Evolutionary conservation across 2,888 invertebrate genomes (phyloP).

Genomic region (Cephus pulcher): DNA sequence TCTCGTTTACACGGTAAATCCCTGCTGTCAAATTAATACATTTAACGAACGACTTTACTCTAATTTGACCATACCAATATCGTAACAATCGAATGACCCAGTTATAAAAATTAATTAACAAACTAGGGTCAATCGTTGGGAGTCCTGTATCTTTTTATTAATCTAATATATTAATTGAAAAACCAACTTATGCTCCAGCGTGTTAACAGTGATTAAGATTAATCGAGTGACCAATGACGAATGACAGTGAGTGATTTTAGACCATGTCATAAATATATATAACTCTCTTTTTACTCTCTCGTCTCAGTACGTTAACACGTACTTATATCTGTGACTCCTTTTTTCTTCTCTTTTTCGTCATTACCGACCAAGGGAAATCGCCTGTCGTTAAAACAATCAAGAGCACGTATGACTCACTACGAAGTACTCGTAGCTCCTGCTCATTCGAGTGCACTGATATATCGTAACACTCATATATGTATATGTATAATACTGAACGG

Average conservation of each 20-base stretch:
- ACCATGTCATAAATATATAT: not conserved
- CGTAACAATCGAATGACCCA: not conserved
- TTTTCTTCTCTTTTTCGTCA: not conserved
- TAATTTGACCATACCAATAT: not conserved
- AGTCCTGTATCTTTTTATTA: not conserved
- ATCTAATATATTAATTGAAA: not conserved
- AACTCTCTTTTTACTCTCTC: not conserved
- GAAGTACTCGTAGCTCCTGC: not conserved
- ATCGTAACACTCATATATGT: no score
- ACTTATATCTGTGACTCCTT: not conserved
- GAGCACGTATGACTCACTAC: not conserved
- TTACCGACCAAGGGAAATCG: not conserved
- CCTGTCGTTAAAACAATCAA: slow-evolving; percentile 3
- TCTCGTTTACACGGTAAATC: slow-evolving; percentile 67
- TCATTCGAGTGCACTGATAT: not conserved
- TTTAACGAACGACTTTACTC: not conserved
- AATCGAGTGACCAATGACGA: not conserved
- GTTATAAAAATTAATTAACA: not conserved
- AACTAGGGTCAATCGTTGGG: not conserved
- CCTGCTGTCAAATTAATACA: not conserved
- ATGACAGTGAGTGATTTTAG: not conserved
- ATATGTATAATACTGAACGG: no score
- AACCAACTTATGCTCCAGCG: not conserved
- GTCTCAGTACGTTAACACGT: not conserved
- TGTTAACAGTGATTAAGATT: not conserved